Evolutionary conservation across 2,797 vertebrate species (phyloP), one percentile per base, ranked within the genome.

Genomic region (Muraenolepis orangiensis): DNA sequence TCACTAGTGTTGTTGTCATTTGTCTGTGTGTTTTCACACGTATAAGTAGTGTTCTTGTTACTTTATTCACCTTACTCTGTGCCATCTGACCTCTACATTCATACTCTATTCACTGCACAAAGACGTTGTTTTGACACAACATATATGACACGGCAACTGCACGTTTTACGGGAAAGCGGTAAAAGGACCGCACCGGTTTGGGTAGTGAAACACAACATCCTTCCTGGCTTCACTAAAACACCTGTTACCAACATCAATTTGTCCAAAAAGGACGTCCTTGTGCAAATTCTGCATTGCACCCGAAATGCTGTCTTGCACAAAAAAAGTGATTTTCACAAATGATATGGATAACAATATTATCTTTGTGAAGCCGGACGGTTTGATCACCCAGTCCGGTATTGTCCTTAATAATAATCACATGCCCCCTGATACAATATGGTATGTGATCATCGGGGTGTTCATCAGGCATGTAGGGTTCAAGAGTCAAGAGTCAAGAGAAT

Each of bases 371-470:
- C 20, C 20, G 6, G 42, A 42, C 4, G 13, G 40, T 16, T 42
- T 42, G 40, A 16, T 34, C 40, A 16, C 40, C 36, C 36, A 38
- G 4, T 7, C 36, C 36, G 36, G 36, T 38, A 38, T 38, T 5
- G 36, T 38, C 36, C 36, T 38, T 38, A 7, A 4, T 12, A 6
- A 57, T n/a, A 57, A 77, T 82, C 81, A 73, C 64, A 20, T 23
- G 42, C 68, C 71, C 46, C n/a, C n/a, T n/a, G n/a, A 75, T 74
- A 38, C 80, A 46, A 2, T n/a, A 69, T 38, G 79, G n/a, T 64
- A 79, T 81, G 84, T 81, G 86, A 82, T 83, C 70, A 40, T 83
- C 70, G 36, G 84, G 79, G 76, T 82, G 80, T 86, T 74, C 73
- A 36, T 73, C 66, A 42, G 78, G 46, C 26, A 66, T 12, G 36